Conservation (phyloP, 2,113 vertebrate genomes). For the Axis porcinus region DNA sequence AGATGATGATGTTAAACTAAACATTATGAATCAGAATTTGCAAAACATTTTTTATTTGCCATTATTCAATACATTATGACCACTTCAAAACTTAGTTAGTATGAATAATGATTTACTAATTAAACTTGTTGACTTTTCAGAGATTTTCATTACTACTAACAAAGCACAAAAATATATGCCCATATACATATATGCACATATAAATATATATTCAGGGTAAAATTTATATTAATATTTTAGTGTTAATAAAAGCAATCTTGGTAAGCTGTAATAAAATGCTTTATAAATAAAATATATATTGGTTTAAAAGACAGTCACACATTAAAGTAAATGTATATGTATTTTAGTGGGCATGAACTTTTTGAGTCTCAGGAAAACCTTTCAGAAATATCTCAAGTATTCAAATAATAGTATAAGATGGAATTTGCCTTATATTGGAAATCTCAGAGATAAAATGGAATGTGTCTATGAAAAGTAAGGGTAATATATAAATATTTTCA, state of each 20-base stretch:
- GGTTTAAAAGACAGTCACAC: neutral
- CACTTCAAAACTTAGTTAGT: slow-evolving; percentile 64
- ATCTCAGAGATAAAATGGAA: neutral
- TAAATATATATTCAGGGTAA: neutral
- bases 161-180: neutral
- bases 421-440: neutral
- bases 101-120: slow-evolving; percentile 60
- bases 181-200: neutral
- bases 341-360: neutral
- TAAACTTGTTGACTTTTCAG: slow-evolving; percentile 56
- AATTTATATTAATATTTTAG: neutral
- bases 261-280: neutral
- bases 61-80: slow-evolving; percentile 69
- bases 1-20: slow-evolving; percentile 56
- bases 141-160: slow-evolving; percentile 53
- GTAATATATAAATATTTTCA: neutral
- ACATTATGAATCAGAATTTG: slow-evolving; percentile 69
- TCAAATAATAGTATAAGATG: neutral
- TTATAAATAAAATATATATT: neutral
- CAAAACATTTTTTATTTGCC: slow-evolving; percentile 51
- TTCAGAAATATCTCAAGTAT: neutral
- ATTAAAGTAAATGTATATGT: neutral
- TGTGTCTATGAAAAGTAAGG: neutral
- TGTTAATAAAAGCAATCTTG: neutral
- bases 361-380: neutral